Conservation (phyloP, 2,797 vertebrate species). For the Rhabdomys pumilio region DNA sequence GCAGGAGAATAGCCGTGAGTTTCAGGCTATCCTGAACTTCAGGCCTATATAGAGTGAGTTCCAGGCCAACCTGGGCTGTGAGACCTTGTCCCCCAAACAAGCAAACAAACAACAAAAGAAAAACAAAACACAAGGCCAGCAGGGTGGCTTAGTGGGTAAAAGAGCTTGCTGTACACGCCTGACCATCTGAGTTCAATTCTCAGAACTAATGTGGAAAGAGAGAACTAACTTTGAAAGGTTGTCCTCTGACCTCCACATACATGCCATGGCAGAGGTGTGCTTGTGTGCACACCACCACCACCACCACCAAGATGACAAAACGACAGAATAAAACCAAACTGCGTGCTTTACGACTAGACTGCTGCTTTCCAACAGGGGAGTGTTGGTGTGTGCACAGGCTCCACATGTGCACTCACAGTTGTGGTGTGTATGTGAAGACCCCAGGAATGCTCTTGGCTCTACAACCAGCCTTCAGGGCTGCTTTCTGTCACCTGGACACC, state of each 20-base stretch:
- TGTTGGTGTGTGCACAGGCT: not conserved
- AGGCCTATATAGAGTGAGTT: not conserved
- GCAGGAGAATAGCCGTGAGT: not conserved
- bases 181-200: not conserved
- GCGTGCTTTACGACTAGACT: not conserved
- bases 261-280: not conserved
- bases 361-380: not conserved
- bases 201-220: not conserved
- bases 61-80: not conserved
- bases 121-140: not conserved
- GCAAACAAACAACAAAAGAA: not conserved
- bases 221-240: not conserved
- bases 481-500: not conserved
- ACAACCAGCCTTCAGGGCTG: not conserved
- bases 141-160: not conserved
- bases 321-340: not conserved
- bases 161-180: not conserved
- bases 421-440: not conserved
- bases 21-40: not conserved
- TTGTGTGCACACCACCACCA: not conserved
- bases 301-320: not conserved
- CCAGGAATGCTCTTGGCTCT: not conserved
- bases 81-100: not conserved
- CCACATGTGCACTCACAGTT: not conserved
- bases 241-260: not conserved